These are phyloP conservation scores for Aradophagus sp. DNA, from an alignment of 1,140 invertebrate species.

Conservation along the genomic window DNA sequence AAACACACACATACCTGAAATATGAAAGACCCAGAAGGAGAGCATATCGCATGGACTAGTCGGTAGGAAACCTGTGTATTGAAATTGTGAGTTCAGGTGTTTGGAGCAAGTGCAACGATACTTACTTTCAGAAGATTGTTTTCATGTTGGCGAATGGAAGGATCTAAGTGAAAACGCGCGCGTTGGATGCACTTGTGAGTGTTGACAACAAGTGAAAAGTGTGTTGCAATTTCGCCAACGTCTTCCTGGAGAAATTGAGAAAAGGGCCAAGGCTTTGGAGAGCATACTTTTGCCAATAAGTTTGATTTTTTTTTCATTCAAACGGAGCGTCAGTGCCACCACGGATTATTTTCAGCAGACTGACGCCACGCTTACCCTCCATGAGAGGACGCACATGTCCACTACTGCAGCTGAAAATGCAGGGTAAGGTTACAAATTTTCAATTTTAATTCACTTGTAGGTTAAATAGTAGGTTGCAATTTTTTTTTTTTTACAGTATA, in stretches of 20 bases:
- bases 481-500: too few relatives aligned
- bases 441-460: too few relatives aligned
- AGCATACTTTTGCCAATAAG: conserved; percentile 38
- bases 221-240: conserved; percentile 12
- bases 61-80: conserved; percentile 19
- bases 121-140: conserved; percentile 51
- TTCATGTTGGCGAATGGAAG: conserved; percentile 32
- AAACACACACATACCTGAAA: conserved; percentile 18
- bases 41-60: conserved; percentile 42
- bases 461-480: too few relatives aligned
- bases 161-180: conserved; percentile 17
- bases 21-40: conserved; percentile 43
- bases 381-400: conserved; percentile 78
- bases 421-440: conserved; percentile 75
- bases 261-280: conserved; percentile 3
- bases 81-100: too few relatives aligned
- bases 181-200: conserved; percentile 47
- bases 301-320: too few relatives aligned
- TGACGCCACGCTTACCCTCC: conserved; percentile 68
- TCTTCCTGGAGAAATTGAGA: conserved; percentile 36
- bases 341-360: conserved; percentile 70
- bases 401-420: conserved; percentile 80
- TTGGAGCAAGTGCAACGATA: too few relatives aligned
- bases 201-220: conserved; percentile 44
- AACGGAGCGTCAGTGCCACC: conserved; percentile 62